phyloP scores from a whole-genome alignment of 2,888 invertebrate species.

The Melanostoma scalare region DNA sequence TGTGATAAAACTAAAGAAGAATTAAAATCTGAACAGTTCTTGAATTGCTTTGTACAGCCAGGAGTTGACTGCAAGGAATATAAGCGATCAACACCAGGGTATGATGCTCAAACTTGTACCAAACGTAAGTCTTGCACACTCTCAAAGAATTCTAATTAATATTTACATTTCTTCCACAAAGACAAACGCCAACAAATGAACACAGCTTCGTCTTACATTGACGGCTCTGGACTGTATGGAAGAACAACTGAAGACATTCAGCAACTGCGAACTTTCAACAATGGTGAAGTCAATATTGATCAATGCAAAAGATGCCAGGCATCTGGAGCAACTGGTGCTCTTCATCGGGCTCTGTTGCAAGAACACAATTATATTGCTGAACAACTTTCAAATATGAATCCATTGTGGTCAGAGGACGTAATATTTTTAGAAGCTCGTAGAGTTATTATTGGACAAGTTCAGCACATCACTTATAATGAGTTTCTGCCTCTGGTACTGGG shows the following conservation, averaged over 20 bases:
- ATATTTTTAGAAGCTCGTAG: slow-evolving; percentile 89
- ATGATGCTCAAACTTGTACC: slow-evolving; percentile 85
- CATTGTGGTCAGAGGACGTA: slow-evolving; percentile 90
- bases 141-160: too few species aligned
- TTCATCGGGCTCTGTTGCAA: slow-evolving; percentile 88
- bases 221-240: slow-evolving; percentile 92
- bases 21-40: slow-evolving; percentile 77
- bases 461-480: slow-evolving; percentile 92
- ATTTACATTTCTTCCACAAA: slow-evolving; percentile 75
- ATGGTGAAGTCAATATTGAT: slow-evolving; percentile 87
- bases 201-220: slow-evolving; percentile 91
- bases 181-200: slow-evolving; percentile 92
- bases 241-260: slow-evolving; percentile 87
- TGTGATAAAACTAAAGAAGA: slow-evolving; percentile 78
- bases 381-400: slow-evolving; percentile 87
- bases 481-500: slow-evolving; percentile 91
- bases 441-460: slow-evolving; percentile 90
- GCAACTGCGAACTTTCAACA: slow-evolving; percentile 87
- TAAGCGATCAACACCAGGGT: slow-evolving; percentile 87
- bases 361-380: slow-evolving; percentile 92
- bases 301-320: slow-evolving; percentile 87
- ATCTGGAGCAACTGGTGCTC: slow-evolving; percentile 86
- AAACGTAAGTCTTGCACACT: slow-evolving; percentile 83
- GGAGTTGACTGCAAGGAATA: slow-evolving; percentile 85
- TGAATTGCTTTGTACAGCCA: slow-evolving; percentile 84